Base-by-base conservation (phyloP, 2,797 vertebrate genomes). In the Argyrosomus regius region DNA sequence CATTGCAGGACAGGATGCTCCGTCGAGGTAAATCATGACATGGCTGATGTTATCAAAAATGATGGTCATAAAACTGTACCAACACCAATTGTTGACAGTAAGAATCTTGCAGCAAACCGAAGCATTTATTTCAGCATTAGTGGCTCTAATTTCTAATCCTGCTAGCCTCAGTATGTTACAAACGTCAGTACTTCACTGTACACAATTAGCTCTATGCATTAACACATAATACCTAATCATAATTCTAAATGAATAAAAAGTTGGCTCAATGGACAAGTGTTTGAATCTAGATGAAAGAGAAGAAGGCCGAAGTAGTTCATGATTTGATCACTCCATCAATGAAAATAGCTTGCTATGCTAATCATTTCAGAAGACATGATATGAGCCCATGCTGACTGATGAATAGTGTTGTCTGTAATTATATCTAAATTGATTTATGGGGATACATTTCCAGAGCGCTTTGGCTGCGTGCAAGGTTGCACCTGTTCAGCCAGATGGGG, bases 361-460 rank as follows among this genome's bases (percentile, higher is more conserved):
- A 93, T 93, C 81, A 91, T 93, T 93, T 93, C 84, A 84, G 81
- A 91, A 75, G 81, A 90, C 79, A 81, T 70, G 74, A 89, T 87
- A 77, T 80, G 89, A 85, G 83, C 75, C 72, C 72, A 82, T 60
- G 88, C 86, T 87, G 92, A 90, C 87, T 85, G 90, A 92, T 86
- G 87, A 83, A 83, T 88, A 79, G 85, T 84, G 85, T 85, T 91
- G 88, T 88, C 88, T 92, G 90, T 92, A 93, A 93, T 93, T 91
- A 91, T 91, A 92, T 89, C 91, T 92, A 92, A 94, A 93, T 89
- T 93, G 92, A 93, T 92, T 93, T 91, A 92, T 87, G 90, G 75
- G 82, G 88, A 92, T 88, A 75, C 83, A 87, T 93, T 91, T 92
- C 85, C 87, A 90, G 88, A 91, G 60, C 20, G 72, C 91, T 78